Conservation (phyloP, 2,113 vertebrate genomes). For the Pampusana beccarii region DNA sequence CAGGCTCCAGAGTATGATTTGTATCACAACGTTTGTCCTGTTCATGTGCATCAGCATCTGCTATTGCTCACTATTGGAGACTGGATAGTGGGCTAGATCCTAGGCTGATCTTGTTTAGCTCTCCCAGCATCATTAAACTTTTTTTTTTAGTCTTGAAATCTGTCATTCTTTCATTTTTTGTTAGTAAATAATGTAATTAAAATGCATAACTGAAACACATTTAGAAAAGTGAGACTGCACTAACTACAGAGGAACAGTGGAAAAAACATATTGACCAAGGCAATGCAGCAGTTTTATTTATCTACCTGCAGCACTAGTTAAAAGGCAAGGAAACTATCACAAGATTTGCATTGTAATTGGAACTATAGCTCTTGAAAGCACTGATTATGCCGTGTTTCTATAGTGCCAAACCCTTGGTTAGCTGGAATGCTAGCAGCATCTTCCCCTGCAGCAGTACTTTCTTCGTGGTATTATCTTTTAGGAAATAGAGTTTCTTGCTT, state of each 20-base stretch:
- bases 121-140: not conserved
- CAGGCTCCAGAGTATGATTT: not conserved
- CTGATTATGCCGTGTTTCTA: constrained; percentile 9
- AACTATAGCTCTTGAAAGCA: constrained; percentile 12
- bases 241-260: not conserved
- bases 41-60: not conserved
- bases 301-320: not conserved
- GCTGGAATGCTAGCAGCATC: not conserved
- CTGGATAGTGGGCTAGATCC: not conserved
- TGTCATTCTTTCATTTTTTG: not conserved
- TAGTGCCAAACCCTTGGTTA: not conserved
- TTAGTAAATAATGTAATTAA: not conserved
- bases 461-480: not conserved
- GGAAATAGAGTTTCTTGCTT: not conserved
- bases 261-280: not conserved
- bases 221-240: not conserved
- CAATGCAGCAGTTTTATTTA: not conserved
- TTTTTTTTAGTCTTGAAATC: not conserved
- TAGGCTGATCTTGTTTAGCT: not conserved
- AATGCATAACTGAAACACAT: not conserved
- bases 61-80: not conserved
- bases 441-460: not conserved
- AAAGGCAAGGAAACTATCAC: not conserved
- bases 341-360: constrained; percentile 14
- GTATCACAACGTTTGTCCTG: not conserved